Evolutionary conservation across 1,140 invertebrate species (phyloP).

Genomic region (Aphaenogaster ashmeadi): DNA sequence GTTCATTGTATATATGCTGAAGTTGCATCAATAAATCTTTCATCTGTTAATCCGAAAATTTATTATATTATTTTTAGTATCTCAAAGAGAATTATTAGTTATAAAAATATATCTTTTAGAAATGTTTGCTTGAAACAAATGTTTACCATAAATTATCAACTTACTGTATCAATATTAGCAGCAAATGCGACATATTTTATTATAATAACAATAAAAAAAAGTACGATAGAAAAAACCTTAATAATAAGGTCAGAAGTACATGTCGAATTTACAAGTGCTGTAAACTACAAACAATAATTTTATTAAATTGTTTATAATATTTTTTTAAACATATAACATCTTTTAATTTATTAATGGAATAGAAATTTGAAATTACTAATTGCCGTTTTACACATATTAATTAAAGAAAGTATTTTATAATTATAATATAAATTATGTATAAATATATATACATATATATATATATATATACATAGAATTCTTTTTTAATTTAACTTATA

Average conservation of each 20-base stretch:
- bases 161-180: background rate
- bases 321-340: background rate
- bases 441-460: no score
- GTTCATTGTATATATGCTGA: background rate
- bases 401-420: no score
- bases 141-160: background rate
- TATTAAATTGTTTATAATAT: background rate
- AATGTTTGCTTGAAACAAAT: no score
- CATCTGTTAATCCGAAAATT: background rate
- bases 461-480: no score
- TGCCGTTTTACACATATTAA: no score
- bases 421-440: no score
- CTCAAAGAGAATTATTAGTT: no score
- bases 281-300: background rate
- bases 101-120: background rate
- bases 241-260: background rate
- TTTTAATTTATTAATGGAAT: no score
- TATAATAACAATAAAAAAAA: background rate
- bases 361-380: no score
- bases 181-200: background rate
- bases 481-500: no score
- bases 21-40: conserved; percentile 12
- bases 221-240: background rate
- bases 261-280: background rate
- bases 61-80: background rate